Conservation (phyloP, 2,113 vertebrate genomes). For the Vulpes lagopus region DNA sequence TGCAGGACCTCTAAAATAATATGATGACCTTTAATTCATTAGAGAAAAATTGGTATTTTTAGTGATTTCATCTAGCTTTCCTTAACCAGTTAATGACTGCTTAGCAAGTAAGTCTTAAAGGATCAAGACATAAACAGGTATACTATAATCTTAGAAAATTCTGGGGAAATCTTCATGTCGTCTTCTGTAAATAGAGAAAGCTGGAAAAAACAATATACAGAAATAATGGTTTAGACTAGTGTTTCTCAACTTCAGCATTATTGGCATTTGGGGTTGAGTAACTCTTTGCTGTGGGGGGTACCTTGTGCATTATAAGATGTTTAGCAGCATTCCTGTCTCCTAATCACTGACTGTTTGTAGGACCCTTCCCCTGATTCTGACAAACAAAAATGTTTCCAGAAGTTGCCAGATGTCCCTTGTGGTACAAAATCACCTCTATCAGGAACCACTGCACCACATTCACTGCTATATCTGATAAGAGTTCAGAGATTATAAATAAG, state of each 20-base stretch:
- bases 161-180: background rate
- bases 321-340: background rate
- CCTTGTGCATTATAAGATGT: background rate
- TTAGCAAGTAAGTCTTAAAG: constrained; percentile 5
- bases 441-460: background rate
- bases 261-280: background rate
- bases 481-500: constrained; percentile 38
- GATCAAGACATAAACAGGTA: constrained; percentile 14
- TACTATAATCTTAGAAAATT: background rate
- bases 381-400: background rate
- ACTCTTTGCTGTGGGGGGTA: background rate
- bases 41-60: background rate
- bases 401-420: background rate
- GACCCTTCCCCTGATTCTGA: background rate
- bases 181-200: background rate
- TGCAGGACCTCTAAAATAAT: background rate
- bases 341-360: background rate
- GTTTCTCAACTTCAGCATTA: background rate
- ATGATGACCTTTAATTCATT: background rate
- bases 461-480: background rate
- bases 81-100: background rate
- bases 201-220: background rate
- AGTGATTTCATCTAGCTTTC: background rate
- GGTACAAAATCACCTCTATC: background rate
- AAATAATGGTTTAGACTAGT: background rate